Base-by-base conservation (phyloP, 2,888 invertebrate genomes). In the Drosophila neotestacea region DNA sequence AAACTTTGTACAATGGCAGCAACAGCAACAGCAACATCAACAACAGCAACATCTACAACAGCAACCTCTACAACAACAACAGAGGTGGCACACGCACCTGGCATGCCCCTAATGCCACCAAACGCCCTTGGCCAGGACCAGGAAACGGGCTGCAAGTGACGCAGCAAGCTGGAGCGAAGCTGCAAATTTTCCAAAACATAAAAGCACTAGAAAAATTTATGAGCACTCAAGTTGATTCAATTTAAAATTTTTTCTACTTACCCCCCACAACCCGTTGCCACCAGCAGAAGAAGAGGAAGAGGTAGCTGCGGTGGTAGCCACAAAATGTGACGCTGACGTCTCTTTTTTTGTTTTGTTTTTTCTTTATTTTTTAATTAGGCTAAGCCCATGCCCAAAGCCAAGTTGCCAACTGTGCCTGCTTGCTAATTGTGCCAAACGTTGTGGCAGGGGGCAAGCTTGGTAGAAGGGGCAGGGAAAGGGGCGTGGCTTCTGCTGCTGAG, bases 311-410 rank as follows among this genome's bases (percentile, higher is more conserved):
- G 34, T 0, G n/a, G 6, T 67, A 65, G 66, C 74, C 85, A 66
- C 76, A 83, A 76, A 83, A 71, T 83, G 72, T 88, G 84, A 79
- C 76, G 78, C 70, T 72, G 77, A 70, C 75, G 55, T 77, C 61
- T 69, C 66, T 52, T 65, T 59, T 58, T 46, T 41, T 63, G 36
- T 65, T 70, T 73, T 0, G 28, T 10, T 39, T 1, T 78, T 77
- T 77, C 56, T 65, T 7, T 58, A 61, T 76, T 90, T 90, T 88
- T 89, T 88, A 89, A 88, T 88, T 88, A 88, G 90, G 73, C 89
- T 89, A 88, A 87, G 87, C 81, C 77, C 72, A 62, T 63, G 73
- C 75, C 76, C 65, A 69, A 78, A 85, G 81, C 81, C 77, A 76
- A 75, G 68, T 78, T 76, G 71, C 77, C 85, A 82, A 82, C 84